Evolutionary conservation across 2,113 vertebrate genomes (phyloP).

Genomic region (Ctenomys sociabilis): DNA sequence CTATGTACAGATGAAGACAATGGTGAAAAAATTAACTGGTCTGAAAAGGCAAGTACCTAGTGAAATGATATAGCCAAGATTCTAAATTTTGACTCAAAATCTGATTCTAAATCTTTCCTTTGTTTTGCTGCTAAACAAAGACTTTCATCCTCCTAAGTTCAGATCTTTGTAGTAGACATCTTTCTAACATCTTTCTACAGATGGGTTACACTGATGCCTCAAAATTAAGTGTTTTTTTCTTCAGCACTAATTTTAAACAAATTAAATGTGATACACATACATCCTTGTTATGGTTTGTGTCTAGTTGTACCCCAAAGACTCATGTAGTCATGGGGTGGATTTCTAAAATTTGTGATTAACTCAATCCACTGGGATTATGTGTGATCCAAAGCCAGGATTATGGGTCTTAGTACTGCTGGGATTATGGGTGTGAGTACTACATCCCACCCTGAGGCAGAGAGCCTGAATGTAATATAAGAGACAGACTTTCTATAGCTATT

Average conservation of each 20-base stretch:
- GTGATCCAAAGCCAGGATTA: too few species aligned
- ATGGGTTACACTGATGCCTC: not conserved
- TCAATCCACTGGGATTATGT: too few species aligned
- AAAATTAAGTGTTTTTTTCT: not conserved
- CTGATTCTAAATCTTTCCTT: not conserved
- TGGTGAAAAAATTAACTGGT: not conserved
- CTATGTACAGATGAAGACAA: not conserved
- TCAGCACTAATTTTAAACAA: slow-evolving; percentile 33
- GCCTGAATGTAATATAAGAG: too few species aligned
- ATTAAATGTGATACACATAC: not conserved
- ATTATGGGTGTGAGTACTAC: too few species aligned
- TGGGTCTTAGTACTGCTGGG: too few species aligned
- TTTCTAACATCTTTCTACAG: not conserved
- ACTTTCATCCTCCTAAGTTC: not conserved
- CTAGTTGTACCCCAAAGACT: too few species aligned
- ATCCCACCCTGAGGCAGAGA: too few species aligned
- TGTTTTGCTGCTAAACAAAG: not conserved
- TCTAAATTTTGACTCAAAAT: not conserved
- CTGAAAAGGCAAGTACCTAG: not conserved
- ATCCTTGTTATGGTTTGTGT: too few species aligned
- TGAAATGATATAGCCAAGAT: not conserved
- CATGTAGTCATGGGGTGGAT: too few species aligned
- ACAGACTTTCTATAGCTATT: too few species aligned
- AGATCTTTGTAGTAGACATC: not conserved
- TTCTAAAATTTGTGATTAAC: too few species aligned